Conservation (phyloP, 1,140 invertebrate genomes). For the Philopotamus ludificatus region DNA sequence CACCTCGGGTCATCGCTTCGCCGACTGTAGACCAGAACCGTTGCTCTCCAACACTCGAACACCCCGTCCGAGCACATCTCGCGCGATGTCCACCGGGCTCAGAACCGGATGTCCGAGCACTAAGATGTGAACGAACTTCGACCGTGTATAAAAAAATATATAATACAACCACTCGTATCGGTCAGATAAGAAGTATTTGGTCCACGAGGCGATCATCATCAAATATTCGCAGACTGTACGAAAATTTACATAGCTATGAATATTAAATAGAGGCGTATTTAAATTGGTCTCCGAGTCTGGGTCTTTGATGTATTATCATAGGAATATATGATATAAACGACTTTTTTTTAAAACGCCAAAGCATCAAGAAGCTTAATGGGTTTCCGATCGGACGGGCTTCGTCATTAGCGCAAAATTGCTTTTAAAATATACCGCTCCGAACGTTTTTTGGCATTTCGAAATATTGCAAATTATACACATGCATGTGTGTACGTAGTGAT, state of each 20-base stretch:
- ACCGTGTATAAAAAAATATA: slow-evolving; percentile 10
- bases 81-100: not conserved
- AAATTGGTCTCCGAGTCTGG: slow-evolving; percentile 6
- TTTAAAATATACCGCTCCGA: not conserved
- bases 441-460: not conserved
- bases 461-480: not conserved
- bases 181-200: not conserved
- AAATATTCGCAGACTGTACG: not conserved
- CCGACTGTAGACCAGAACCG: not conserved
- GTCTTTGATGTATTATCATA: not conserved
- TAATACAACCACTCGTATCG: not conserved
- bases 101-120: not conserved
- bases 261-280: slow-evolving; percentile 24
- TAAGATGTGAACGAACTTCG: slow-evolving; percentile 17
- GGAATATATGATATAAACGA: not conserved
- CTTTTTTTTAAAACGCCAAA: not conserved
- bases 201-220: not conserved
- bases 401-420: slow-evolving; percentile 6
- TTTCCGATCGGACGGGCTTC: slow-evolving; percentile 12
- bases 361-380: not conserved
- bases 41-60: too few species aligned
- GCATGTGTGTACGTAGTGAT: not conserved
- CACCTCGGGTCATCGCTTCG: not conserved
- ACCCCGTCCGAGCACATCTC: too few species aligned
- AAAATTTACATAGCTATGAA: slow-evolving; percentile 27